Percentiles rank a stretch among this genome's conserved stretches.
Conservation (phyloP, 2,113 vertebrate species). For the Genyomyrus donnyi region DNA sequence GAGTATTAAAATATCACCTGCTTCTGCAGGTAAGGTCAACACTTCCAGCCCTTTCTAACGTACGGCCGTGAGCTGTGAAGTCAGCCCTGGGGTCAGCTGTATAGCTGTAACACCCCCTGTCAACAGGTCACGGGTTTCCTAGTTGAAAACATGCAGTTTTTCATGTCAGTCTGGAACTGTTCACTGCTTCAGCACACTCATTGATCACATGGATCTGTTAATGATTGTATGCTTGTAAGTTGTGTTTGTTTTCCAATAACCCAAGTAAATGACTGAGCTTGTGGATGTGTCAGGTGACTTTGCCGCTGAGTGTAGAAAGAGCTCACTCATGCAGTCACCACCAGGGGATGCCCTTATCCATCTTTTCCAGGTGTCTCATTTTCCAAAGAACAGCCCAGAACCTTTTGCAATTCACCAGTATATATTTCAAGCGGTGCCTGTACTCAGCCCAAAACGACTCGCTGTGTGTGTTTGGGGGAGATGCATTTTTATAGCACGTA, state of each 20-base stretch:
- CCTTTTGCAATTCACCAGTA: neutral
- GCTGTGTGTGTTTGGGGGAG: neutral
- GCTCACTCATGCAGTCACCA: neutral
- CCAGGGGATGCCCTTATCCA: neutral
- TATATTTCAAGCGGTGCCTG: neutral
- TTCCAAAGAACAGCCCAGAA: neutral
- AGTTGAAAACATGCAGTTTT: neutral
- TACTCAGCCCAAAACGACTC: neutral
- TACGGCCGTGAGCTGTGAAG: neutral
- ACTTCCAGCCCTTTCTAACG: neutral
- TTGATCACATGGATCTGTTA: neutral
- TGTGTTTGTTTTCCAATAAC: neutral
- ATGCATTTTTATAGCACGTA: neutral
- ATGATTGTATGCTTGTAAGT: neutral
- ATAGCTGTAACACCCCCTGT: neutral
- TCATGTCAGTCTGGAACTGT: neutral
- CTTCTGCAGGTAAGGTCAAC: conserved; percentile 77
- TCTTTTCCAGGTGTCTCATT: neutral
- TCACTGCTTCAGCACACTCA: neutral
- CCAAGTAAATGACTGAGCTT: neutral
- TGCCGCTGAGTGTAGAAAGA: neutral
- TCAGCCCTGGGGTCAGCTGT: neutral
- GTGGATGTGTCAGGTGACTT: neutral
- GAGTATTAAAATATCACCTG: conserved; percentile 91
- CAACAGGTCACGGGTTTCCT: neutral